Percentiles rank a stretch among this genome's conserved stretches.
These are phyloP conservation scores for Gallinago jamesoni DNA, from an alignment of 2,113 vertebrate genomes.

Conservation along the genomic window DNA sequence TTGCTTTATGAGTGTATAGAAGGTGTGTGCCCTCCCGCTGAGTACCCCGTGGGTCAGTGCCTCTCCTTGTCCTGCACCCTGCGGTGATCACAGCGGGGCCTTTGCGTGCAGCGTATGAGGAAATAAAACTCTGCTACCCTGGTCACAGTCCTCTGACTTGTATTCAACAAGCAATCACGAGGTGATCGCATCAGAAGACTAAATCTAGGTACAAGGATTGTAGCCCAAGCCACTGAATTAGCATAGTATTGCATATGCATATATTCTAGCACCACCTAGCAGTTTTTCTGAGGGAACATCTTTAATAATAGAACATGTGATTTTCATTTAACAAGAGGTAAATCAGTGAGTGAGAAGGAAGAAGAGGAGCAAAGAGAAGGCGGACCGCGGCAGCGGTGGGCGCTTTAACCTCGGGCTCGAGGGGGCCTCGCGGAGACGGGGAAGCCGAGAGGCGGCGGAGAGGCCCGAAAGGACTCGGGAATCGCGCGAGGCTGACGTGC, in stretches of 20 bases:
- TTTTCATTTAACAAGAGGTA: not conserved
- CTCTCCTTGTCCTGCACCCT: not conserved
- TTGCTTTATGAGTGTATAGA: not conserved
- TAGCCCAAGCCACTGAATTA: not conserved
- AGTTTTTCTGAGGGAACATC: not conserved
- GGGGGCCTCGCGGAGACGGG: too few species aligned
- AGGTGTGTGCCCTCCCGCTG: not conserved
- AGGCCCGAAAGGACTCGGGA: too few species aligned
- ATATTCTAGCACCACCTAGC: slow-evolving; percentile 37
- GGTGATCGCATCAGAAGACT: not conserved
- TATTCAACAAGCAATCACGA: not conserved
- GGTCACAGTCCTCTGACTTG: not conserved
- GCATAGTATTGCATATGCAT: not conserved
- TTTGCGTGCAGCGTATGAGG: not conserved
- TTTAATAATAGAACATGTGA: not conserved
- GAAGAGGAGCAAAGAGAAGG: not conserved
- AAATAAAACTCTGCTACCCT: not conserved
- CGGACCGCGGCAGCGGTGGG: too few species aligned
- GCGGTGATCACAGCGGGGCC: not conserved
- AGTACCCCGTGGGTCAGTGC: rapidly evolving
- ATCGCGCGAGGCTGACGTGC: too few species aligned
- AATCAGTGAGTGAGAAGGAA: not conserved
- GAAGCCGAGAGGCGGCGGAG: too few species aligned
- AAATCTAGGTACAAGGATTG: not conserved
- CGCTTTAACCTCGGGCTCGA: too few species aligned